phyloP scores from a whole-genome alignment of 2,888 invertebrate species.

The Andricus curvator region DNA sequence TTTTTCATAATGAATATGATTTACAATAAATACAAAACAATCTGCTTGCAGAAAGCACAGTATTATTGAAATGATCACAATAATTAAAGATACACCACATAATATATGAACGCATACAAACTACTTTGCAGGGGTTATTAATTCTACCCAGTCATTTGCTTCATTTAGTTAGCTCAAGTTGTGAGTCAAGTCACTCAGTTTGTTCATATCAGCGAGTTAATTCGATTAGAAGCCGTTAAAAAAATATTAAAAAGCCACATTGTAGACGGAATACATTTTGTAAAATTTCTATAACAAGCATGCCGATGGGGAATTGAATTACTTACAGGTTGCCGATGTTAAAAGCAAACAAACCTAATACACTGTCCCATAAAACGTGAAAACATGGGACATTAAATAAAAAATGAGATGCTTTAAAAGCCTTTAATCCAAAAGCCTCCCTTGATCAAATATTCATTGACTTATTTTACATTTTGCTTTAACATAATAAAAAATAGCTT shows the following conservation, averaged over 20 bases:
- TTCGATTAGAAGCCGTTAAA: not conserved
- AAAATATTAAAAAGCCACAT: not conserved
- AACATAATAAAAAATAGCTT: not conserved
- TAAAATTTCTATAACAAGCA: not conserved
- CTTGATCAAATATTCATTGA: too few species aligned
- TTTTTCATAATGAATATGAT: too few species aligned
- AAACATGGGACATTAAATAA: not conserved
- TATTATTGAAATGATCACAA: too few species aligned
- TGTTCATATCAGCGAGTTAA: too few species aligned
- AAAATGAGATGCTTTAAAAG: not conserved
- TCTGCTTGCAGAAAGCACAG: too few species aligned
- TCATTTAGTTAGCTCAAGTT: too few species aligned
- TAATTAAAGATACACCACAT: too few species aligned
- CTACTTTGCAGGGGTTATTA: too few species aligned
- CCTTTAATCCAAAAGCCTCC: not conserved
- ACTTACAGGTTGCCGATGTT: not conserved
- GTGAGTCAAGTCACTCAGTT: too few species aligned
- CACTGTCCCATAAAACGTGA: not conserved
- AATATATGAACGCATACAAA: too few species aligned
- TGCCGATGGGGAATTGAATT: not conserved
- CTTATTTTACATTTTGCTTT: not conserved
- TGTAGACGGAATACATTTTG: not conserved
- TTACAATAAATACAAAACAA: too few species aligned
- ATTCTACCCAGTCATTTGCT: too few species aligned
- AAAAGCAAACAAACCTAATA: not conserved